These are phyloP conservation scores for Halisarca cf. caerulea DNA, from an alignment of 37 sponge, comb jelly and placozoan genomes.

Conservation along the genomic window DNA sequence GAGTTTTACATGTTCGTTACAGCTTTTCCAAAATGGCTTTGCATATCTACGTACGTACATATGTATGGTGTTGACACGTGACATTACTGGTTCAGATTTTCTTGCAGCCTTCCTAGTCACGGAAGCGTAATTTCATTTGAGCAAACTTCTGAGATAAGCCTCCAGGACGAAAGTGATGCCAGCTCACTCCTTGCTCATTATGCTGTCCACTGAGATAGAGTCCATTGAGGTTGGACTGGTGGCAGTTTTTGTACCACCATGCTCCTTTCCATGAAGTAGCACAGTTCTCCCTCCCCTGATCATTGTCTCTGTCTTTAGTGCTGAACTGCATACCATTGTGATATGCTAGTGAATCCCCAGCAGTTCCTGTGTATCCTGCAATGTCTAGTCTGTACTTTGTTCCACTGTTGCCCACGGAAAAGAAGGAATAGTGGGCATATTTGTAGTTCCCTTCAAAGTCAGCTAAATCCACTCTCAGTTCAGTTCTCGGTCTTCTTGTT, in stretches of 20 bases:
- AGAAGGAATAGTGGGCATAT: constrained; percentile 17
- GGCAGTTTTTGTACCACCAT: background rate
- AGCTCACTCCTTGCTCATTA: background rate
- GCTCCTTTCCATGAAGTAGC: background rate
- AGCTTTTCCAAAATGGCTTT: too few relatives aligned
- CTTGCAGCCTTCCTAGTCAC: background rate
- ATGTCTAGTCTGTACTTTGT: constrained; percentile 19
- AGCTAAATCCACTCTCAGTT: background rate
- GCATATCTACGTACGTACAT: background rate
- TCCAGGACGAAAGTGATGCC: background rate
- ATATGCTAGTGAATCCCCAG: background rate
- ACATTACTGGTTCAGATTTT: background rate
- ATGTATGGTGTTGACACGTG: constrained; percentile 10
- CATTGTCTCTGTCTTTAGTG: constrained; percentile 10
- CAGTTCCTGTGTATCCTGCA: constrained; percentile 19
- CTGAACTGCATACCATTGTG: background rate
- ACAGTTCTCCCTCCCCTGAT: background rate
- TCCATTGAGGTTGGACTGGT: background rate
- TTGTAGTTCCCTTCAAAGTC: constrained; percentile 9
- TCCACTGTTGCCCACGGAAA: background rate
- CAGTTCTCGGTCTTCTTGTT: background rate
- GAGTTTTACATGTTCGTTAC: too few relatives aligned
- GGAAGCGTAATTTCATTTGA: constrained; percentile 25
- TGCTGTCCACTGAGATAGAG: background rate
- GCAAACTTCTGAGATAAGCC: constrained; percentile 3